Evolutionary conservation across 2,113 vertebrate species (phyloP), one percentile per base, ranked within the genome.

Genomic region (Solea senegalensis): DNA sequence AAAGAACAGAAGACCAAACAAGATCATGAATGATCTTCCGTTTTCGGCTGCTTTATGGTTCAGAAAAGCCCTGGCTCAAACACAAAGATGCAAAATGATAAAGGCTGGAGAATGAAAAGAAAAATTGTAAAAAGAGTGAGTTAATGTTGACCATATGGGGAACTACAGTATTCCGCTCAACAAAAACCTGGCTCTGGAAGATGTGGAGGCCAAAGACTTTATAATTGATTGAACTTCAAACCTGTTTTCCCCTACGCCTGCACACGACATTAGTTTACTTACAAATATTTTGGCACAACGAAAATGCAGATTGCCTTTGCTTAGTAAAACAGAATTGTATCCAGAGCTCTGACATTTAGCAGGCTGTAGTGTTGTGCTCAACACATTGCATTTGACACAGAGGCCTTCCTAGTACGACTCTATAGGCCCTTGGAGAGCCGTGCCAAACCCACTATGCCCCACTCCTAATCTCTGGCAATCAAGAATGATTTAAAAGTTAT

Each of bases 91-190:
- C 72, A 77, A 65, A 86, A 88, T 76, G 78, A 89, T 86, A 90
- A 90, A 90, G 79, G 65, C 73, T 78, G 67, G 58, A 75, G 76
- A 87, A 81, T 50, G 63, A 88, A 85, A 88, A 81, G 60, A 84
- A 86, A 82, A 80, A 76, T 65, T 72, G 73, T 77, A 68, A 86
- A 86, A 74, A 81, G 78, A 73, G 69, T 53, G 53, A 83, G 78
- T 72, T 87, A 92, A 91, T 90, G 74, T 73, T 57, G 82, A 85
- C 88, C 87, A 89, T 88, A 53, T 87, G 80, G 89, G 72, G 66
- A 73, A 41, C 79, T 73, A 60, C 76, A 83, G 69, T 56, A 69
- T 40, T 69, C 71, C 73, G 74, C 74, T 82, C 65, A 60, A 86
- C 83, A 81, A 72, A 92, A 74, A 82, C 65, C 70, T 83, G 88